Percentiles rank a stretch among this genome's conserved stretches.
Conservation (phyloP, 2,888 invertebrate species). For the Napeogenes inachia region DNA sequence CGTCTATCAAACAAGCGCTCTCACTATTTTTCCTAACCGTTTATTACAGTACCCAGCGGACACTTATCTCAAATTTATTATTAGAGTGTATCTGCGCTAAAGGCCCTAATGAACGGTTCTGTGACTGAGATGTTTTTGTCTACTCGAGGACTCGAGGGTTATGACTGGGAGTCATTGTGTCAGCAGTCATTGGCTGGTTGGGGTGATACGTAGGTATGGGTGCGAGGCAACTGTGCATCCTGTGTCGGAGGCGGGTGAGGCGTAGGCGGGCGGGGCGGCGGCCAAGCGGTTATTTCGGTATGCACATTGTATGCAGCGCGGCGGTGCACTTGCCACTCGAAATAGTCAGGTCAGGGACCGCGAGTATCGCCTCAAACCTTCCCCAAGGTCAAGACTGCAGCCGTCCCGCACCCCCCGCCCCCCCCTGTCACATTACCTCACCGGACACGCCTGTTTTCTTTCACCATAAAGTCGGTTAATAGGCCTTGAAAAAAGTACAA, state of each 20-base stretch:
- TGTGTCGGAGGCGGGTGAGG: conserved; percentile 43
- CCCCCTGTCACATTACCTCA: conserved; percentile 41
- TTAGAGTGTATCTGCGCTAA: conserved; percentile 25
- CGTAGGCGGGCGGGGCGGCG: conserved; percentile 50
- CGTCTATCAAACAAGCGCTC: conserved; percentile 68
- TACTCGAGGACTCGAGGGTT: conserved; percentile 14
- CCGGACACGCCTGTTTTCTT: conserved; percentile 44
- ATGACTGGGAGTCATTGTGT: conserved; percentile 20
- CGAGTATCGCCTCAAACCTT: conserved; percentile 71
- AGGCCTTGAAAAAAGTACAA: conserved; percentile 28
- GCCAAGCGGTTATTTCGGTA: conserved; percentile 74
- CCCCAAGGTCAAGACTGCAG: conserved; percentile 73
- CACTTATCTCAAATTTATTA: conserved; percentile 59
- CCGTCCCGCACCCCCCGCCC: conserved; percentile 40
- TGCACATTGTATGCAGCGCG: conserved; percentile 75
- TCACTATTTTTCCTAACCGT: conserved; percentile 62
- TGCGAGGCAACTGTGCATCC: conserved; percentile 41
- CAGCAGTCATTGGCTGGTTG: conserved; percentile 9
- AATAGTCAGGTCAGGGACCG: conserved; percentile 78
- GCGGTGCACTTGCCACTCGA: conserved; percentile 75
- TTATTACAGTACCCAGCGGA: conserved; percentile 58
- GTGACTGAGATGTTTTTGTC: conserved; percentile 27
- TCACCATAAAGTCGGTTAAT: conserved; percentile 37
- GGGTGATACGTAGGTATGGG: conserved; percentile 14
- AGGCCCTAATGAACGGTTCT: conserved; percentile 32